A percentile compares a stretch with the other conserved stretches of the same genome.
Conservation (phyloP, 2,888 invertebrate species). For the Tiliacea aurago region DNA sequence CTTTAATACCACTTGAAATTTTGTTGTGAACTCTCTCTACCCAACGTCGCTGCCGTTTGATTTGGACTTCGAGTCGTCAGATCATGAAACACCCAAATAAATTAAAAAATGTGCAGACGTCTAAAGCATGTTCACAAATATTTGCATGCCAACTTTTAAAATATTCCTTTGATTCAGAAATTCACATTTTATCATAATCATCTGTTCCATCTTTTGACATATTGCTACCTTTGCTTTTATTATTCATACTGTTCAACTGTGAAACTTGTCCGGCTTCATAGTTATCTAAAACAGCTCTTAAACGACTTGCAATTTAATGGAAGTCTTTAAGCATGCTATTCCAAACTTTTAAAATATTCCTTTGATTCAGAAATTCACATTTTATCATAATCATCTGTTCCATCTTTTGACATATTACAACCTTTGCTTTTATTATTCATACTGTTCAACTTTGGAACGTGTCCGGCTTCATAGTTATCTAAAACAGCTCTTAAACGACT, state of each 20-base stretch:
- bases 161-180: neutral
- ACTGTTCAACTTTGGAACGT: neutral
- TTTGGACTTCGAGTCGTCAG: neutral
- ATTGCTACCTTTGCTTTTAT: neutral
- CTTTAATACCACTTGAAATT: conserved; percentile 1
- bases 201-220: neutral
- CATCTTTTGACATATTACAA: neutral
- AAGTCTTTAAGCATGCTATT: conserved; percentile 55
- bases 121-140: neutral
- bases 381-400: neutral
- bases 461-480: neutral
- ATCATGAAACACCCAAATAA: conserved; percentile 6
- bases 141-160: neutral
- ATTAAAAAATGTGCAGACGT: neutral
- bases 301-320: conserved; percentile 28
- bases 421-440: neutral
- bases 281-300: conserved; percentile 11
- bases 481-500: conserved; percentile 8
- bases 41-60: conserved; percentile 1
- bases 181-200: neutral
- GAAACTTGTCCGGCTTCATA: neutral
- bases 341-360: conserved; percentile 29
- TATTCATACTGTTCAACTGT: neutral
- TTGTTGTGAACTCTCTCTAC: neutral
- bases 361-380: neutral